phyloP scores from a whole-genome alignment of 2,113 vertebrate species.

The Pelodiscus sinensis region DNA sequence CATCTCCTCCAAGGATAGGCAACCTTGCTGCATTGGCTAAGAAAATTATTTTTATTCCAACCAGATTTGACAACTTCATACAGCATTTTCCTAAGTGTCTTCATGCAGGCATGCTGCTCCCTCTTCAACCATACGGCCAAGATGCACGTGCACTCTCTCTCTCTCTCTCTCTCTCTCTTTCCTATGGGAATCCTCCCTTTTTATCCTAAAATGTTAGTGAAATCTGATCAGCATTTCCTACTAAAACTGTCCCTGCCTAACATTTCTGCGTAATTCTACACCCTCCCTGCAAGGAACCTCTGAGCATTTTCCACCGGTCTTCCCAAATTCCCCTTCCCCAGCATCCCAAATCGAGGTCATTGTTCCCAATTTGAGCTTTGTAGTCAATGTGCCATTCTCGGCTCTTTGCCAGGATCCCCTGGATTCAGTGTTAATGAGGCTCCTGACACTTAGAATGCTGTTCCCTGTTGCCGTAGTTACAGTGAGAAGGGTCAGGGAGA shows the following conservation, averaged over 20 bases:
- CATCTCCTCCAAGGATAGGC: not conserved
- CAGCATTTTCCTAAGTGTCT: not conserved
- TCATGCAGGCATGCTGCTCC: not conserved
- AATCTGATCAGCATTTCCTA: not conserved
- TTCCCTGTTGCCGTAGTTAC: not conserved
- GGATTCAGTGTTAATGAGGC: not conserved
- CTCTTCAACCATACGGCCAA: not conserved
- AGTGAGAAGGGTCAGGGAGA: not conserved
- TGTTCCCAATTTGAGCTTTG: not conserved
- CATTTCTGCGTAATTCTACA: not conserved
- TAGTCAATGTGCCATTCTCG: fast-evolving
- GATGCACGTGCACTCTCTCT: not conserved
- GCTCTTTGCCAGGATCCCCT: fast-evolving
- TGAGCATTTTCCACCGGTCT: not conserved
- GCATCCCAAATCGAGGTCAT: not conserved
- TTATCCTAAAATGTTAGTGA: not conserved
- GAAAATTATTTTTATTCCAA: not conserved
- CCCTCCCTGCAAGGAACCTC: not conserved
- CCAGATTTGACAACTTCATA: not conserved
- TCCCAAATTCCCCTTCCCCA: not conserved
- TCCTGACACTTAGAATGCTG: not conserved
- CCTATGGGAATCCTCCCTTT: not conserved
- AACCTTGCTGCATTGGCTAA: not conserved
- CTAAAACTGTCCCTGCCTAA: not conserved
- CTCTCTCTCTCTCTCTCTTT: not conserved